Percentiles rank a stretch among this genome's conserved stretches.
phyloP scores from a whole-genome alignment of 2,888 invertebrate species.

The Azorinus chamasolen region DNA sequence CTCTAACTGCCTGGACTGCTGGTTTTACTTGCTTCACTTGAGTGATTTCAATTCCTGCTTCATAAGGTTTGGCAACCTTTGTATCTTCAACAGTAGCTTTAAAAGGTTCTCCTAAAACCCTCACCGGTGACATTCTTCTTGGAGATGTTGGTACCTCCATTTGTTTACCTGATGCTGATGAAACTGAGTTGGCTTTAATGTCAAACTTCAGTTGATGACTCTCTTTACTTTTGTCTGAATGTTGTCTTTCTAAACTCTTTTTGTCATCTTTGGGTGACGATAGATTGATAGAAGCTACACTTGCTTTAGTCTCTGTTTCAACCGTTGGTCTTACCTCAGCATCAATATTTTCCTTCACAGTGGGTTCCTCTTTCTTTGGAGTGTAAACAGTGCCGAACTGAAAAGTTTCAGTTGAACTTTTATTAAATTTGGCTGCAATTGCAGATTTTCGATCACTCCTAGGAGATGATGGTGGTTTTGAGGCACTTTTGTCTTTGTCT shows the following conservation, averaged over 20 bases:
- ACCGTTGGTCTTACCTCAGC: background rate
- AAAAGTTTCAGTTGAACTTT: conserved; percentile 31
- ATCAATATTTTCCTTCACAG: background rate
- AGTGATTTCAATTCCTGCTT: too few relatives aligned
- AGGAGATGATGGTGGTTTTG: conserved; percentile 57
- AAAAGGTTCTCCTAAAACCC: background rate
- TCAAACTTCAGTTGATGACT: conserved; percentile 25
- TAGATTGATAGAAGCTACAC: too few relatives aligned
- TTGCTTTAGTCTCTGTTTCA: background rate
- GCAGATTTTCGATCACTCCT: conserved; percentile 48
- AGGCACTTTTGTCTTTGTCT: background rate
- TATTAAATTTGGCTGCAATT: conserved; percentile 13
- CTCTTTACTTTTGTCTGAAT: conserved; percentile 13
- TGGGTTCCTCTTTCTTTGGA: conserved; percentile 32
- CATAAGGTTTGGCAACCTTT: too few relatives aligned
- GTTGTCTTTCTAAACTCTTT: conserved; percentile 11
- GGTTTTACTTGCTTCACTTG: too few relatives aligned
- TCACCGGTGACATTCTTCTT: conserved; percentile 31
- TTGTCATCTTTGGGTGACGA: background rate
- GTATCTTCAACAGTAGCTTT: too few relatives aligned
- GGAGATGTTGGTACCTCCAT: conserved; percentile 52
- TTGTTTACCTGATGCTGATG: conserved; percentile 43
- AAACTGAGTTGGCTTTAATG: conserved; percentile 53
- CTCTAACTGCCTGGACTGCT: too few relatives aligned
- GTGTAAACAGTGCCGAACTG: conserved; percentile 55